These are phyloP conservation scores for Oscheius sp. DNA, from an alignment of 2,888 invertebrate species.

Conservation along the genomic window DNA sequence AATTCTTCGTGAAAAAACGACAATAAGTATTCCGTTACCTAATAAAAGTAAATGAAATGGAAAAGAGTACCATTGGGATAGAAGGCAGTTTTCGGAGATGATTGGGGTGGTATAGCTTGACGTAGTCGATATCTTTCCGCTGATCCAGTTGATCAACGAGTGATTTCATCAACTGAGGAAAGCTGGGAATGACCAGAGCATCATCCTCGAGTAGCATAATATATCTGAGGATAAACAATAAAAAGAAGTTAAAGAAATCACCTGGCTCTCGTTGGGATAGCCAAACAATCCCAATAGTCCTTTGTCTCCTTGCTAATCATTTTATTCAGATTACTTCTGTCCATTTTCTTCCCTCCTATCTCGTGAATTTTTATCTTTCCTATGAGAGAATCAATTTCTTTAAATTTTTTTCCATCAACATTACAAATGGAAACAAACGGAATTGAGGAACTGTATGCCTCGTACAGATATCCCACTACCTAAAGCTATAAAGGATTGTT, in stretches of 20 bases:
- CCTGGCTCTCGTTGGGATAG: conserved; percentile 16
- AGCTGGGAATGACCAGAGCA: conserved; percentile 38
- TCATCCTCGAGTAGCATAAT: conserved; percentile 56
- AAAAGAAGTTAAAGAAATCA: neutral
- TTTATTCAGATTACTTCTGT: neutral
- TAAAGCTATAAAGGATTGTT: neutral
- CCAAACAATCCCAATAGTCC: conserved; percentile 55
- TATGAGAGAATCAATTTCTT: conserved; percentile 13
- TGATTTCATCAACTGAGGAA: conserved; percentile 35
- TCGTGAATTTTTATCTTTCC: neutral
- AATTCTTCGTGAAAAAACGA: too few relatives aligned
- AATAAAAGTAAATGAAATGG: neutral
- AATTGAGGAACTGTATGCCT: neutral
- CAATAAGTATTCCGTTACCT: too few relatives aligned
- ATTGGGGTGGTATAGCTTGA: conserved; percentile 56
- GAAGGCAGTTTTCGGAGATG: conserved; percentile 51
- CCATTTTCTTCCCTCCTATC: neutral
- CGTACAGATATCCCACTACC: conserved; percentile 26
- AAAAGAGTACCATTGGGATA: conserved; percentile 31
- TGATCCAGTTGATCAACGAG: conserved; percentile 37
- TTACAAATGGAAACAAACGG: conserved; percentile 13
- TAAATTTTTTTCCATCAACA: conserved; percentile 3
- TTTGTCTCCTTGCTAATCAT: conserved; percentile 42
- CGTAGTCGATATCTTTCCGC: conserved; percentile 40
- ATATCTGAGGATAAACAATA: conserved; percentile 23